Evolutionary conservation across 2,113 vertebrate species (phyloP), one percentile per base, ranked within the genome.

Genomic region (Hylia prasina): DNA sequence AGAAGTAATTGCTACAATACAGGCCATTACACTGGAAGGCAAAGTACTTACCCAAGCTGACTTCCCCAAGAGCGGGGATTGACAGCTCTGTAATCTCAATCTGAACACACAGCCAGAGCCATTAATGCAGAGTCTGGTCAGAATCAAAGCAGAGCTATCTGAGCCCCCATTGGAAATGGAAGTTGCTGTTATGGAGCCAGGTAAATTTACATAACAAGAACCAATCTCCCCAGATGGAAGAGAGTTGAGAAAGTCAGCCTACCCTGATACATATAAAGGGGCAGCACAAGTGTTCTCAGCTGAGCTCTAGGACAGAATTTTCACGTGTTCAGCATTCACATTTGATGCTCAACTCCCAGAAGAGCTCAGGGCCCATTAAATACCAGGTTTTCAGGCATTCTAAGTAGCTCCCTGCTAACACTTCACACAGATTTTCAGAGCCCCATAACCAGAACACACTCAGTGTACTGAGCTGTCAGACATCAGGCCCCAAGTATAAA

Each of bases 401-500:
- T 83, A 28, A 84, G 91, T 35, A 93, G 58, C 51, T 95, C 63
- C 75, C 79, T 23, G 35, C 78, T 86, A 68, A 91, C 47, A 53
- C 45, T 82, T 79, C 20, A 80, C 20, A 30, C 11, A 85, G 78
- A 58, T 51, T 77, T 79, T 82, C 66, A 84, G 54, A 94, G 63
- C 61, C 76, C 70, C 91, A 63, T 61, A 82, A 47, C 10, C 6
- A 61, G 35, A 57, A 82, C 2, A 5, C 63, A 44, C 13, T 33
- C 90, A 87, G 58, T 0, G 0, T 25, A 73, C 17, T 39, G 21
- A 93, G 66, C 45, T 50, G 53, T 65, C 58, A 84, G 58, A 65
- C 3, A 5, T 13, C 71, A 65, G 25, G 24, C 33, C 10, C 8
- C 0, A 0, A 35, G 28, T 27, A 45, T 17, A 58, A 82, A 80